phyloP scores from a whole-genome alignment of 2,797 vertebrate genomes.

The Takifugu rubripes region DNA sequence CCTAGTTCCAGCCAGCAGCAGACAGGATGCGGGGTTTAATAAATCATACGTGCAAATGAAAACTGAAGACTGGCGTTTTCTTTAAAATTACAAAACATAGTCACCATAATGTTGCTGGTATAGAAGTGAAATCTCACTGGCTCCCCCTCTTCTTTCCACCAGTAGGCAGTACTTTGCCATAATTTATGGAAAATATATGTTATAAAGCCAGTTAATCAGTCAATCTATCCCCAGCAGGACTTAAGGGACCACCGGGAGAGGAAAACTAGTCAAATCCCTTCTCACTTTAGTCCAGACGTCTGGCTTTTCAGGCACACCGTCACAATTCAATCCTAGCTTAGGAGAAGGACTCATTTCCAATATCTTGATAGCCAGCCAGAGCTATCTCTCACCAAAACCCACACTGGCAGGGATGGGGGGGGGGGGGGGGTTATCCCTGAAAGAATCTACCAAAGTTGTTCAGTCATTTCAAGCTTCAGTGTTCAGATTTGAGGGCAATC shows the following conservation, averaged over 20 bases:
- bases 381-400: constrained; percentile 54
- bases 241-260: neutral
- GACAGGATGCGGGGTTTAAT: too few species aligned
- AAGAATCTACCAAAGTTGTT: constrained; percentile 32
- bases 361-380: constrained; percentile 54
- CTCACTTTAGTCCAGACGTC: constrained; percentile 58
- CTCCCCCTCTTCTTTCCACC: too few species aligned
- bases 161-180: too few species aligned
- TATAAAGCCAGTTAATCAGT: neutral
- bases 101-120: too few species aligned
- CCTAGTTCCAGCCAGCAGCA: neutral
- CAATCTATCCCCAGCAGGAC: constrained; percentile 2
- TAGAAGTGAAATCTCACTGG: too few species aligned
- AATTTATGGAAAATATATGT: too few species aligned
- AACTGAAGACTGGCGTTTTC: too few species aligned
- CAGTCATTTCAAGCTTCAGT: constrained; percentile 19
- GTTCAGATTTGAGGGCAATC: constrained; percentile 23
- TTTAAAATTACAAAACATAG: too few species aligned
- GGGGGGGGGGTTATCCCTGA: constrained; percentile 23
- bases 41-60: too few species aligned
- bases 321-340: constrained; percentile 54
- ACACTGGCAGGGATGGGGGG: constrained; percentile 9
- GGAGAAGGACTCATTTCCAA: constrained; percentile 49
- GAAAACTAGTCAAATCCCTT: constrained; percentile 48
- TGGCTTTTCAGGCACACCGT: constrained; percentile 42